phyloP scores from a whole-genome alignment of 2,888 invertebrate genomes.

The Xanthia icteritia region DNA sequence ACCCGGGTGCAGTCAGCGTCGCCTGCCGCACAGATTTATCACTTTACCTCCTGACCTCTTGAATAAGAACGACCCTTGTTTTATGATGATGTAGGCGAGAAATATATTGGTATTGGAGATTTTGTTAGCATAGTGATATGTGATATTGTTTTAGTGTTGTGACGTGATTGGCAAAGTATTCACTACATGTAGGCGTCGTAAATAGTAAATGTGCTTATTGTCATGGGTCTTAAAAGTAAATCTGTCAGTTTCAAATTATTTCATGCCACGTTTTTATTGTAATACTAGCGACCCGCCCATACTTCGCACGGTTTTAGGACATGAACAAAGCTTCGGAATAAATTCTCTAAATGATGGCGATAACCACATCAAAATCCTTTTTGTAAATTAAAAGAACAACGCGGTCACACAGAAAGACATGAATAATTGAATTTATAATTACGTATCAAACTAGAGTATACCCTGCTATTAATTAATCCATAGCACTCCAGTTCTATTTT shows the following conservation, averaged over 20 bases:
- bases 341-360: background rate
- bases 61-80: constrained; percentile 55
- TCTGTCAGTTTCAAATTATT: background rate
- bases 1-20: constrained; percentile 64
- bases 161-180: background rate
- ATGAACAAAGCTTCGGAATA: background rate
- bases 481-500: background rate
- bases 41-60: constrained; percentile 60
- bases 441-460: background rate
- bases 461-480: background rate
- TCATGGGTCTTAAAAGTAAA: background rate
- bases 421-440: background rate
- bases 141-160: background rate
- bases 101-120: constrained; percentile 43
- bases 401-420: background rate
- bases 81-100: constrained; percentile 57
- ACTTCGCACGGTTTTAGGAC: background rate
- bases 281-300: background rate
- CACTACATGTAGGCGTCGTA: background rate
- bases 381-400: background rate
- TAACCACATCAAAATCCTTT: background rate
- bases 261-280: background rate
- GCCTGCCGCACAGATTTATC: constrained; percentile 61
- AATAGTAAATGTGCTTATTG: background rate
- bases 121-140: constrained; percentile 28